Conservation (phyloP, 2,797 vertebrate species). For the Phoxinus dragarum region DNA sequence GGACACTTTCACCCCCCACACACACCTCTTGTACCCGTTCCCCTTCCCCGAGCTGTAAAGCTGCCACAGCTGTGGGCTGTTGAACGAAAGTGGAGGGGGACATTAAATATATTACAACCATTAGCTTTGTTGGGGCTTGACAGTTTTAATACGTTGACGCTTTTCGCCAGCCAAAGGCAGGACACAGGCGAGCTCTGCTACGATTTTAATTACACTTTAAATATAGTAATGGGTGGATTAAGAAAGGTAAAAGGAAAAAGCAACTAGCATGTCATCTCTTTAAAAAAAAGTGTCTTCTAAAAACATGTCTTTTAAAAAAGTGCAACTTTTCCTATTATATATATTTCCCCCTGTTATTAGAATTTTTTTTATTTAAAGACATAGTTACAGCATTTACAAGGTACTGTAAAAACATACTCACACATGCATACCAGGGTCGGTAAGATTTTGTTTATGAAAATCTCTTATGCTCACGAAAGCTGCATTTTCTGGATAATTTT, state of each 20-base stretch:
- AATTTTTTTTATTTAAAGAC: too few relatives aligned
- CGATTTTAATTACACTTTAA: constrained; percentile 92
- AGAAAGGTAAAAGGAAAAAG: neutral
- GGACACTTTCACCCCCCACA: constrained; percentile 58
- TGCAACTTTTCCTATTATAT: too few relatives aligned
- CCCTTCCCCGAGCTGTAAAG: constrained; percentile 87
- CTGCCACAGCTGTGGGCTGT: constrained; percentile 96
- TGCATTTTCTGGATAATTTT: neutral
- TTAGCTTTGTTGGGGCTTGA: constrained; percentile 89
- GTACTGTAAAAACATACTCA: too few relatives aligned
- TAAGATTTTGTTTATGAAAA: neutral
- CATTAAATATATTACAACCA: constrained; percentile 89
- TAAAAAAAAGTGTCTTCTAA: neutral
- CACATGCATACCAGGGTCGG: neutral
- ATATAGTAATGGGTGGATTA: constrained; percentile 76
- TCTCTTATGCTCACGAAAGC: neutral
- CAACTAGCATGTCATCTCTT: neutral
- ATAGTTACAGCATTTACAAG: too few relatives aligned
- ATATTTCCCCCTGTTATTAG: too few relatives aligned
- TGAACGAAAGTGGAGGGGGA: constrained; percentile 84
- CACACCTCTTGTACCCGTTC: constrained; percentile 56
- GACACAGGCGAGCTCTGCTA: constrained; percentile 75
- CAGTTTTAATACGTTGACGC: constrained; percentile 90
- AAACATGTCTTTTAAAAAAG: too few relatives aligned
- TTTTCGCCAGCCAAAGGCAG: constrained; percentile 76